A percentile compares a stretch with the other conserved stretches of the same genome.
Conservation (phyloP, 2,113 vertebrate species). For the Apodemus speciosus region DNA sequence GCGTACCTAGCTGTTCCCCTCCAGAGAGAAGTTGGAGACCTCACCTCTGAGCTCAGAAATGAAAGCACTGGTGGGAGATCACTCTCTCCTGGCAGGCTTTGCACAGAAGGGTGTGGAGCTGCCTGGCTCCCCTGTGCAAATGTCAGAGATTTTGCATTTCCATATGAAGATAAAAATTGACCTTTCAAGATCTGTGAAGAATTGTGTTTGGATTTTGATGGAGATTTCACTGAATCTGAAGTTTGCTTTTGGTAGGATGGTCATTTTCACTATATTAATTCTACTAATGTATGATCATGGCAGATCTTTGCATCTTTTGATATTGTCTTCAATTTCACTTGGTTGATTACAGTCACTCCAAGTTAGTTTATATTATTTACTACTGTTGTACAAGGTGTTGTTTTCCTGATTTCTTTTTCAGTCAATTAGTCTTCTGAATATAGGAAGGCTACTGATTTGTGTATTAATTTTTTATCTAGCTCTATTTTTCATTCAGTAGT, state of each 20-base stretch:
- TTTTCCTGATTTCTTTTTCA: background rate
- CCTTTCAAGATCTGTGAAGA: background rate
- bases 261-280: background rate
- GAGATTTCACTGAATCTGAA: background rate
- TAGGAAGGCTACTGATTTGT: background rate
- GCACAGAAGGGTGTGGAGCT: too few relatives aligned
- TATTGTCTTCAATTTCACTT: background rate
- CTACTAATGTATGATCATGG: background rate
- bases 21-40: too few relatives aligned
- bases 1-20: too few relatives aligned
- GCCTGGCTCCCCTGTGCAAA: too few relatives aligned
- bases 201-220: background rate
- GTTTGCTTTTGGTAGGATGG: background rate
- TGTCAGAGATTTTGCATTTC: background rate
- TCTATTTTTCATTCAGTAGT: background rate
- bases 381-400: background rate
- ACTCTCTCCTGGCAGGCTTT: too few relatives aligned
- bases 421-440: background rate
- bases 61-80: too few relatives aligned
- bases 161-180: background rate
- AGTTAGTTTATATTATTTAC: background rate
- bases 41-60: too few relatives aligned
- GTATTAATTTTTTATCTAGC: background rate
- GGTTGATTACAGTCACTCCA: background rate
- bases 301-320: background rate